Percentiles rank a stretch among this genome's conserved stretches.
Evolutionary conservation across 2,888 invertebrate genomes (phyloP).

Genomic region (Serrognathus titanus): DNA sequence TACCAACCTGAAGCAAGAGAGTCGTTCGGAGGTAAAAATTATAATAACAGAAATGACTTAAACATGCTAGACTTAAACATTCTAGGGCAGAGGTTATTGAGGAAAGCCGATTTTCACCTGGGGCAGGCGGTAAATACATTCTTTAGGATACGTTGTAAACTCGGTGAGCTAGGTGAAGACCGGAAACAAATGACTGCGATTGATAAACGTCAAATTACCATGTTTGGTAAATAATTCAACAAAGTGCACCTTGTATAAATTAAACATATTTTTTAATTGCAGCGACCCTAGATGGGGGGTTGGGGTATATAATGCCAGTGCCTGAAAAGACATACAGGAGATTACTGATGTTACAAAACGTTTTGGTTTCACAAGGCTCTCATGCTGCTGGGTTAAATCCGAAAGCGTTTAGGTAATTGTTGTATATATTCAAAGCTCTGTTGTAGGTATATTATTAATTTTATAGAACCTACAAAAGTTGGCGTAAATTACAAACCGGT

Average conservation of each 20-base stretch:
- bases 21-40: slow-evolving; percentile 74
- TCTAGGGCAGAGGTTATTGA: slow-evolving; percentile 77
- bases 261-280: slow-evolving; percentile 27
- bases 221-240: slow-evolving; percentile 61
- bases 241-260: neutral
- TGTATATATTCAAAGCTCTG: neutral
- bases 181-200: slow-evolving; percentile 57
- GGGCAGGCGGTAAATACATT: slow-evolving; percentile 86
- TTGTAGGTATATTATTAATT: slow-evolving; percentile 9
- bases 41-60: no score
- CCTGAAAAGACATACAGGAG: slow-evolving; percentile 92
- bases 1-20: slow-evolving; percentile 95
- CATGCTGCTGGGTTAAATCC: slow-evolving; percentile 94
- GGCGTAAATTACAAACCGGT: slow-evolving; percentile 67
- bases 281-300: slow-evolving; percentile 89
- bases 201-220: slow-evolving; percentile 79
- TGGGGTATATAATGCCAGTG: slow-evolving; percentile 90
- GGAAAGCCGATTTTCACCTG: slow-evolving; percentile 92
- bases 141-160: slow-evolving; percentile 79
- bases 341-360: slow-evolving; percentile 94
- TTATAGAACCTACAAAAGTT: slow-evolving; percentile 68
- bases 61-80: slow-evolving; percentile 12
- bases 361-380: slow-evolving; percentile 81
- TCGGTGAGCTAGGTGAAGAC: slow-evolving; percentile 57
- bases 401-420: slow-evolving; percentile 70